Percentiles rank a stretch among this genome's conserved stretches.
Conservation (phyloP, 1,140 invertebrate species). For the Parasteatoda tepidariorum region DNA sequence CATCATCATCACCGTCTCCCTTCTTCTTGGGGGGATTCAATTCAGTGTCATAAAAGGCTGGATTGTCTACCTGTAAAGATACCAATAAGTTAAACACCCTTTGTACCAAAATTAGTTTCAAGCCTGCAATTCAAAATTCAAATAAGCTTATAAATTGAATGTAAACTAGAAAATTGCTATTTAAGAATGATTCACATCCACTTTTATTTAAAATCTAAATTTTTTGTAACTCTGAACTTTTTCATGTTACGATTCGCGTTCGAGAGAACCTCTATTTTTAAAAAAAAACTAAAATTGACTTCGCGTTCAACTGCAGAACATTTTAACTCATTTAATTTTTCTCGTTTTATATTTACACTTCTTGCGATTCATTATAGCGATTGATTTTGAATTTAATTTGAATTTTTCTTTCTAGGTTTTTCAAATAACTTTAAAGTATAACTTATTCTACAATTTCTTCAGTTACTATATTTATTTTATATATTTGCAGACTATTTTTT, state of each 20-base stretch:
- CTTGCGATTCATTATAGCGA: too few species aligned
- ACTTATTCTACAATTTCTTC: too few species aligned
- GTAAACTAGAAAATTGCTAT: neutral
- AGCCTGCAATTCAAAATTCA: neutral
- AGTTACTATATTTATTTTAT: too few species aligned
- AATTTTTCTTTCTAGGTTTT: too few species aligned
- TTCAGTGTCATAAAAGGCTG: slow-evolving; percentile 39
- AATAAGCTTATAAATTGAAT: neutral
- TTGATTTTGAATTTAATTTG: too few species aligned
- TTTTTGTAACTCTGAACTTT: neutral
- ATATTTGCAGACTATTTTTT: too few species aligned
- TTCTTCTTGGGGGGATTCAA: neutral
- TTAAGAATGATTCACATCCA: neutral
- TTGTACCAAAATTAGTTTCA: neutral
- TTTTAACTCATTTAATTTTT: too few species aligned
- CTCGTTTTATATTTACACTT: too few species aligned
- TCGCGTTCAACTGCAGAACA: too few species aligned
- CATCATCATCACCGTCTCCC: neutral
- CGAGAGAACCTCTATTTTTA: too few species aligned
- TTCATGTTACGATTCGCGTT: neutral
- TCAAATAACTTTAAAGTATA: too few species aligned
- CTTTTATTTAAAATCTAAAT: neutral
- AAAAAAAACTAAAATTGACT: too few species aligned
- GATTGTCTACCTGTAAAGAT: slow-evolving; percentile 46
- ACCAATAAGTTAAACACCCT: neutral